phyloP scores from a whole-genome alignment of 2,888 invertebrate species.

The Nemoura dubitans region DNA sequence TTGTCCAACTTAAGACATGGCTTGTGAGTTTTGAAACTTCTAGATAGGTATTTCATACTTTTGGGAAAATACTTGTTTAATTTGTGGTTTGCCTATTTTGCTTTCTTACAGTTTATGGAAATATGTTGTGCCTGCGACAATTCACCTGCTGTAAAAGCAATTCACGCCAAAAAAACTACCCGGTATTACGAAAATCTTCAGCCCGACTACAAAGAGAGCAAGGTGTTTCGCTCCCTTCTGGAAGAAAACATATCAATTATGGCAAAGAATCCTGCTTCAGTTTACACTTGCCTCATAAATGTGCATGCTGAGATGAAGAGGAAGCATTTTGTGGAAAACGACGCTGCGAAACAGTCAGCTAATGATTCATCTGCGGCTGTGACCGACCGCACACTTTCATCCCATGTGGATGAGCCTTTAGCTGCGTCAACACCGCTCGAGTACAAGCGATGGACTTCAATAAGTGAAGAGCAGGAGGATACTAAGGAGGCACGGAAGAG shows the following conservation, averaged over 20 bases:
- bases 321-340: background rate
- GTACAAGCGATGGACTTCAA: too few species aligned
- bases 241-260: background rate
- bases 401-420: too few species aligned
- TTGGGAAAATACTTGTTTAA: too few species aligned
- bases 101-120: background rate
- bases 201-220: background rate
- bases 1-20: too few species aligned
- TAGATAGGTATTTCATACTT: too few species aligned
- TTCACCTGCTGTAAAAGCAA: background rate
- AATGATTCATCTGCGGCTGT: background rate
- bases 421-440: too few species aligned
- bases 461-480: background rate
- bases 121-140: background rate
- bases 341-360: background rate
- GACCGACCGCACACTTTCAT: too few species aligned
- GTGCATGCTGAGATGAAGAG: background rate
- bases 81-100: too few species aligned
- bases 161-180: background rate
- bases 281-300: background rate
- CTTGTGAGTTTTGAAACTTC: too few species aligned
- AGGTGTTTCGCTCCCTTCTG: background rate
- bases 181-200: background rate
- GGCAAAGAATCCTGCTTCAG: background rate
- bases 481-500: background rate